A percentile compares a stretch with the other conserved stretches of the same genome.
These are phyloP conservation scores for Boloria selene DNA, from an alignment of 2,888 invertebrate genomes.

Conservation along the genomic window DNA sequence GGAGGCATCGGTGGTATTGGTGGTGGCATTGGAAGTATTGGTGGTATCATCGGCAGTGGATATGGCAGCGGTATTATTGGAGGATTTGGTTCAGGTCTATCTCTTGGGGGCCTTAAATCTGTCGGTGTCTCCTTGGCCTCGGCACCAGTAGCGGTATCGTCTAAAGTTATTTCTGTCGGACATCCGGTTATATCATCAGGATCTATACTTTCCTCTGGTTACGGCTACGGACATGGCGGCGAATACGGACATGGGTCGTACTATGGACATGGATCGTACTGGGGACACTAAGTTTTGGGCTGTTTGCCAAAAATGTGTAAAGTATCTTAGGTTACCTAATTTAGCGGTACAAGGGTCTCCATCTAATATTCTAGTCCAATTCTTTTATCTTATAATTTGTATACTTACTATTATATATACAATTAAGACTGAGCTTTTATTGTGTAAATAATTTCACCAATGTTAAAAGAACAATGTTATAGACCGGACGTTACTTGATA, in stretches of 20 bases:
- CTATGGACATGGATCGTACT: constrained; percentile 25
- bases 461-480: neutral
- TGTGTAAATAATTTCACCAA: neutral
- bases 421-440: constrained; percentile 1
- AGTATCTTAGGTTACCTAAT: constrained; percentile 5
- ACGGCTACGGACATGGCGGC: constrained; percentile 25
- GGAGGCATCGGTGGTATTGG: constrained; percentile 15
- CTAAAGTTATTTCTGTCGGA: constrained; percentile 13
- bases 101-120: constrained; percentile 1
- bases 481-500: too few relatives aligned
- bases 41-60: constrained; percentile 14
- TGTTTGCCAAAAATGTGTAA: constrained; percentile 6
- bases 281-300: constrained; percentile 16
- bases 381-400: neutral
- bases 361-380: constrained; percentile 35
- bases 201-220: constrained; percentile 25
- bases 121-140: constrained; percentile 24
- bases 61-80: constrained; percentile 5
- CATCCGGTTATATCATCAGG: constrained; percentile 27
- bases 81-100: constrained; percentile 21
- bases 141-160: constrained; percentile 9
- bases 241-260: constrained; percentile 12
- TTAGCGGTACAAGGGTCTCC: constrained; percentile 24
- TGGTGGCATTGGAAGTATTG: constrained; percentile 9
- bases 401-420: neutral